Evolutionary conservation across 2,888 invertebrate species (phyloP).

Genomic region (Ochropleura plecta): DNA sequence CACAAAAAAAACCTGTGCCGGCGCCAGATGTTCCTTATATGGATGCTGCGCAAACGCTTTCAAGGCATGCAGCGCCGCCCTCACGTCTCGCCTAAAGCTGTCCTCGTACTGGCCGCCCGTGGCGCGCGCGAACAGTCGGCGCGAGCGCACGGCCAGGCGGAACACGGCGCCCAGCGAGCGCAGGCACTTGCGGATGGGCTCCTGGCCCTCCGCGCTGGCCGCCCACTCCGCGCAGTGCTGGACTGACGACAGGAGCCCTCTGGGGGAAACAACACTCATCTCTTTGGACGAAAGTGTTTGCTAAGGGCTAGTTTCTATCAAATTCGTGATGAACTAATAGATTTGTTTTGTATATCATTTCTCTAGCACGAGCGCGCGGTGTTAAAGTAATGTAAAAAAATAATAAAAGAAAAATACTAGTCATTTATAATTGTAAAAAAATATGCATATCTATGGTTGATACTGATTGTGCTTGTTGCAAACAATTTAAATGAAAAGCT

Average conservation of each 20-base stretch:
- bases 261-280: constrained; percentile 70
- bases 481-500: too few relatives aligned
- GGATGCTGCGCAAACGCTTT: constrained; percentile 93
- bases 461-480: too few relatives aligned
- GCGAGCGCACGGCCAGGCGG: constrained; percentile 97
- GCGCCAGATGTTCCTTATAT: constrained; percentile 93
- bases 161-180: constrained; percentile 97
- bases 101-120: constrained; percentile 97
- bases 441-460: too few relatives aligned
- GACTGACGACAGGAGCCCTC: constrained; percentile 96
- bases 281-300: background rate
- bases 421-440: too few relatives aligned
- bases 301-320: too few relatives aligned
- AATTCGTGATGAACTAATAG: background rate
- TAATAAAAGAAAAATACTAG: too few relatives aligned
- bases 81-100: constrained; percentile 95
- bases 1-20: constrained; percentile 91
- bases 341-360: background rate
- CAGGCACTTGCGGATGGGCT: constrained; percentile 97
- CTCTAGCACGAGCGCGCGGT: too few relatives aligned
- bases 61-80: constrained; percentile 94
- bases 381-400: too few relatives aligned
- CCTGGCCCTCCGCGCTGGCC: constrained; percentile 96
- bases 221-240: constrained; percentile 97
- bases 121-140: constrained; percentile 95